Evolutionary conservation across 2,113 vertebrate genomes (phyloP).

Genomic region (Neotoma lepida): DNA sequence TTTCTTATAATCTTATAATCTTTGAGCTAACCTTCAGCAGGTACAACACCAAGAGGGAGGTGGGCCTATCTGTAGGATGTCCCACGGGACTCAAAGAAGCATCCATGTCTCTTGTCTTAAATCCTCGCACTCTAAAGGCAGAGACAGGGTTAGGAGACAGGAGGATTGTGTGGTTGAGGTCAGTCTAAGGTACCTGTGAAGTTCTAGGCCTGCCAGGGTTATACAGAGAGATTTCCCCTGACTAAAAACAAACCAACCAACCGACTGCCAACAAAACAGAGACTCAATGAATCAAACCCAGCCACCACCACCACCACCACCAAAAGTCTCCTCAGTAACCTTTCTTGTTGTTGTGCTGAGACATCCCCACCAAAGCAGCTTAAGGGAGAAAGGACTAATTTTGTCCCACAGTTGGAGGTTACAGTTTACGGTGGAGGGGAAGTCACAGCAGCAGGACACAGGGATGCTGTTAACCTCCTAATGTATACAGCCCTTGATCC

Average conservation of each 20-base stretch:
- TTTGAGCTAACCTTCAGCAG: neutral
- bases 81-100: neutral
- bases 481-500: too few relatives aligned
- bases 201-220: neutral
- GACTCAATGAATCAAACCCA: neutral
- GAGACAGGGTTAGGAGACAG: neutral
- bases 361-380: neutral
- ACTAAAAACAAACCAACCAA: neutral
- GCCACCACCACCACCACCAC: neutral
- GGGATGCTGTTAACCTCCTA: neutral
- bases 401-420: neutral
- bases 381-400: neutral
- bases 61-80: neutral
- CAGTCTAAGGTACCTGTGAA: neutral
- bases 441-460: neutral
- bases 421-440: neutral
- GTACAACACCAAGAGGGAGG: neutral
- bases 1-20: constrained; percentile 14
- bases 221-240: neutral
- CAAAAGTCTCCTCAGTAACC: neutral
- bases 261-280: neutral
- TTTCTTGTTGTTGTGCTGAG: neutral
- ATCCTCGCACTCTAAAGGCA: neutral
- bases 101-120: neutral
- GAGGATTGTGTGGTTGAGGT: neutral